These are phyloP conservation scores for Dascillus cervinus DNA, from an alignment of 2,888 invertebrate species.

Conservation along the genomic window DNA sequence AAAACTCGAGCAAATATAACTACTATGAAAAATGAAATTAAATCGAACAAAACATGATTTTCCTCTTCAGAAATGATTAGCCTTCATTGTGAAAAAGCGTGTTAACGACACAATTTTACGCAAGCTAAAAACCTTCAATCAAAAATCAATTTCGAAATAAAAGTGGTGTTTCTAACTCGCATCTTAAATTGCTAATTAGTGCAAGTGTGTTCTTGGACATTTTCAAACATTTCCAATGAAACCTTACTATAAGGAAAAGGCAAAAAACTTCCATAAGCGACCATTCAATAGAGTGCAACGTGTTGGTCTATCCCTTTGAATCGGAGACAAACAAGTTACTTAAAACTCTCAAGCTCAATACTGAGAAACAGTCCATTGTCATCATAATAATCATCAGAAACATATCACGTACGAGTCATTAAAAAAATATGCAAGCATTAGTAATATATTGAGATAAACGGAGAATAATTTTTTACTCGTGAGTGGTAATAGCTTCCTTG, in stretches of 20 bases:
- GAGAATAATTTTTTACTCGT: constrained; percentile 64
- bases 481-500: constrained; percentile 89
- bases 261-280: constrained; percentile 23
- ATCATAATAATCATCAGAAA: too few relatives aligned
- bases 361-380: constrained; percentile 43
- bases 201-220: constrained; percentile 18
- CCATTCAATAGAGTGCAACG: constrained; percentile 24
- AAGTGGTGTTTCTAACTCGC: constrained; percentile 8
- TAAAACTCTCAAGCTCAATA: constrained; percentile 23
- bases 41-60: constrained; percentile 1
- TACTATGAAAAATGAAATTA: constrained; percentile 12
- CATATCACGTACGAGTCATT: constrained; percentile 41
- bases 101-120: constrained; percentile 9
- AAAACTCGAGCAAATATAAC: constrained; percentile 15
- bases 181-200: constrained; percentile 13
- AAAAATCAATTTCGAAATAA: constrained; percentile 1
- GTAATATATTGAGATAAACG: constrained; percentile 44
- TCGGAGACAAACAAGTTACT: constrained; percentile 37
- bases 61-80: too few relatives aligned
- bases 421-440: constrained; percentile 41
- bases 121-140: constrained; percentile 7
- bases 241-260: constrained; percentile 47
- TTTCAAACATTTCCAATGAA: constrained; percentile 43
- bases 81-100: constrained; percentile 6
- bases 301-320: constrained; percentile 24